A percentile compares a stretch with the other conserved stretches of the same genome.
Evolutionary conservation across 2,113 vertebrate genomes (phyloP).

Genomic region (Riparia riparia): DNA sequence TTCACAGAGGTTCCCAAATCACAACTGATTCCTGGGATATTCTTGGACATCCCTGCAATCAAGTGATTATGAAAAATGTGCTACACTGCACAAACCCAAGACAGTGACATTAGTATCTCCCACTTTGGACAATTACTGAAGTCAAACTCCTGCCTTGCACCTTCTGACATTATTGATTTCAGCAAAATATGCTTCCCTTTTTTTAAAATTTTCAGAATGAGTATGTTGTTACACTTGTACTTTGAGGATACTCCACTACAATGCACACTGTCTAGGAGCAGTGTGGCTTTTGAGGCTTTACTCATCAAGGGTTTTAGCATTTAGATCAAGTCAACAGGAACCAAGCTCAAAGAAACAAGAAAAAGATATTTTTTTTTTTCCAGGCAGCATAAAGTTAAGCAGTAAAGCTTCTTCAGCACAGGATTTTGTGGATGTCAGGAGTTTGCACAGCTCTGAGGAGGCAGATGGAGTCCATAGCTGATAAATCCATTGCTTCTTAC

Average conservation of each 20-base stretch:
- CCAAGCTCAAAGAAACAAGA: not conserved
- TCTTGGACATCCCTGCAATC: not conserved
- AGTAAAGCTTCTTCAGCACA: not conserved
- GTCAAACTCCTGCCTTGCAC: not conserved
- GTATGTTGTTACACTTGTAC: not conserved
- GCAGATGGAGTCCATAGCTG: not conserved
- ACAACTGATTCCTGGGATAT: not conserved
- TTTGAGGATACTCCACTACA: not conserved
- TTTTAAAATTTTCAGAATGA: not conserved
- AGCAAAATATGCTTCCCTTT: not conserved
- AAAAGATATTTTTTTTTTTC: not conserved
- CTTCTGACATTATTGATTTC: not conserved
- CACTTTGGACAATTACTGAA: not conserved
- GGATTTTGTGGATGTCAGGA: not conserved
- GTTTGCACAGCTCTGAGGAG: not conserved
- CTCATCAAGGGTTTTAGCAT: not conserved
- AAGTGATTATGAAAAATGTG: not conserved
- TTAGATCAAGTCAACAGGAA: not conserved
- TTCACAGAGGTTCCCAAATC: not conserved
- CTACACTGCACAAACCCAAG: not conserved
- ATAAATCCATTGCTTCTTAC: not conserved
- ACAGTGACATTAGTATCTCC: not conserved
- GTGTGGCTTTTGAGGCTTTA: not conserved
- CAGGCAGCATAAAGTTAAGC: not conserved
- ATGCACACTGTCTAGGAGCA: not conserved